Percentiles rank a stretch among this genome's conserved stretches.
Conservation (phyloP, 2,797 vertebrate species). For the Hapalemur alaotrensis region DNA sequence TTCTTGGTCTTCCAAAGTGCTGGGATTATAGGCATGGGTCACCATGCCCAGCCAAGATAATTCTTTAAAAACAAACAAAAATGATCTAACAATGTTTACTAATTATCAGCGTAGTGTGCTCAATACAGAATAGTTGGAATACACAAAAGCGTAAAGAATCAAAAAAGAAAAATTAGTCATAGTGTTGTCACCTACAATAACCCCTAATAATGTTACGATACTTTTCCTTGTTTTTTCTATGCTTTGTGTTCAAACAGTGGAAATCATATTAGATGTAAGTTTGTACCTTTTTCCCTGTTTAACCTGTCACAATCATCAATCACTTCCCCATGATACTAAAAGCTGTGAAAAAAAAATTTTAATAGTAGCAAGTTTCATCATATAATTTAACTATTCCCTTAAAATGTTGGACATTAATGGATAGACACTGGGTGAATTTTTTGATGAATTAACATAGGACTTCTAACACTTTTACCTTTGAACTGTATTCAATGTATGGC, state of each 20-base stretch:
- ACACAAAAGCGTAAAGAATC: not conserved
- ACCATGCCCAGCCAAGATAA: not conserved
- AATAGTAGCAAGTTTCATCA: not conserved
- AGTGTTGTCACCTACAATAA: not conserved
- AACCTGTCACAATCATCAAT: not conserved
- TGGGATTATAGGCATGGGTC: no score
- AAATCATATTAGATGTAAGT: not conserved
- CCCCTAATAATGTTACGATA: not conserved
- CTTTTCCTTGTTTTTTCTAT: not conserved
- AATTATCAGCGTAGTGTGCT: not conserved
- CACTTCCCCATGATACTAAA: not conserved
- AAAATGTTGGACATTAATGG: not conserved
- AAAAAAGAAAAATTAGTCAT: not conserved
- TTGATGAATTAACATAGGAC: not conserved
- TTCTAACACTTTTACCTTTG: not conserved
- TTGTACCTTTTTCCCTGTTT: not conserved
- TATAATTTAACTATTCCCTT: not conserved
- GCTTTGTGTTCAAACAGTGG: not conserved
- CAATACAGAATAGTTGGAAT: not conserved
- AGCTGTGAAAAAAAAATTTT: not conserved
- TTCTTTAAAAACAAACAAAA: slow-evolving; percentile 26
- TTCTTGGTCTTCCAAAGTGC: no score
- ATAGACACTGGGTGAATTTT: not conserved
- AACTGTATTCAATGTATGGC: not conserved
- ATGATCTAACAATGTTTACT: not conserved